Conservation (phyloP, 2,797 vertebrate genomes). For the Ambastaia sidthimunki region DNA sequence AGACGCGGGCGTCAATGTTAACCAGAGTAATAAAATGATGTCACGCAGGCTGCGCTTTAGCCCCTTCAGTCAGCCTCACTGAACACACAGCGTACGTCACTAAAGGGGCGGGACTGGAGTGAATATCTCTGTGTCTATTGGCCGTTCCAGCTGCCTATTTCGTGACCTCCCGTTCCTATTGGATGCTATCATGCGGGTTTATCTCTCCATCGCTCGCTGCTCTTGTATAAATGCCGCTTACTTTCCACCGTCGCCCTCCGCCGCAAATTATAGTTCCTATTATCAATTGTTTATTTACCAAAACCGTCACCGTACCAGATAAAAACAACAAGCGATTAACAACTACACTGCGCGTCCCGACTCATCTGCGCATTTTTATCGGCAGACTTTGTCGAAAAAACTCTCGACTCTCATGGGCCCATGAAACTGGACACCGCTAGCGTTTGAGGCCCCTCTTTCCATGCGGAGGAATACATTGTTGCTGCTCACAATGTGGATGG, state of each 20-base stretch:
- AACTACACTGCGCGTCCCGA: not conserved
- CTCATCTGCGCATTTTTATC: not conserved
- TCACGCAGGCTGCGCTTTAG: constrained; percentile 76
- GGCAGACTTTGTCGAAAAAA: constrained; percentile 42
- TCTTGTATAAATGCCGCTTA: constrained; percentile 70
- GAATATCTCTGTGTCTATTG: constrained; percentile 46
- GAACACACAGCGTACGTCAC: constrained; percentile 78
- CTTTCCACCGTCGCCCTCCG: constrained; percentile 82
- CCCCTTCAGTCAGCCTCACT: constrained; percentile 74
- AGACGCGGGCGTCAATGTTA: constrained; percentile 61
- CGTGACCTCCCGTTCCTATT: constrained; percentile 61
- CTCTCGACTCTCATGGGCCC: constrained; percentile 71
- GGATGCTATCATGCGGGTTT: constrained; percentile 73
- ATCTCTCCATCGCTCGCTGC: constrained; percentile 86
- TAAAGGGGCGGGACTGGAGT: constrained; percentile 53
- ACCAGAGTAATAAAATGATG: constrained; percentile 80
- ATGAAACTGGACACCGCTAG: constrained; percentile 87
- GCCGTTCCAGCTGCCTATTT: constrained; percentile 62
- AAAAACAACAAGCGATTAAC: not conserved
- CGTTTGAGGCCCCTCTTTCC: constrained; percentile 81
- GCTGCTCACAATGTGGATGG: constrained; percentile 88
- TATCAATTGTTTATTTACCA: not conserved
- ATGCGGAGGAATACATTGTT: constrained; percentile 84
- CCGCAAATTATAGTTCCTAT: constrained; percentile 78
- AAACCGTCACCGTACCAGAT: not conserved